These are phyloP conservation scores for Aleadryas rufinucha DNA, from an alignment of 2,113 vertebrate genomes.

Conservation along the genomic window DNA sequence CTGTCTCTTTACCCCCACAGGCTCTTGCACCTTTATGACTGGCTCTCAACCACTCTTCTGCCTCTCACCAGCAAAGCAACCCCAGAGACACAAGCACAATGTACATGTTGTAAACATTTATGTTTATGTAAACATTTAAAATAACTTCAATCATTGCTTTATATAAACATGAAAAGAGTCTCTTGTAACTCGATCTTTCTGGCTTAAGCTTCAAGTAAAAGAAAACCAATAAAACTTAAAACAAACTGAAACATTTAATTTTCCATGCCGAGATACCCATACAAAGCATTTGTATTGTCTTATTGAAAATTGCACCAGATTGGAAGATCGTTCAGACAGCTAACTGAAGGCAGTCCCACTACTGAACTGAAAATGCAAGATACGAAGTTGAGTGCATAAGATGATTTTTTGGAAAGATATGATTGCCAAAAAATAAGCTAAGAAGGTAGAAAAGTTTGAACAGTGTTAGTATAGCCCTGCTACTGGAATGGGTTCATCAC, in stretches of 20 bases:
- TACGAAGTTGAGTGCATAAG: neutral
- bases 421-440: neutral
- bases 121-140: neutral
- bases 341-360: neutral
- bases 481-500: neutral
- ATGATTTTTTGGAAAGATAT: neutral
- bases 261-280: accelerated
- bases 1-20: neutral
- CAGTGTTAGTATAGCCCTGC: neutral
- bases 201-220: neutral
- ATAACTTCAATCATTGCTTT: neutral
- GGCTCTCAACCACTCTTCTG: neutral
- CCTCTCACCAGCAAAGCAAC: neutral
- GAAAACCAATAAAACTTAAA: neutral
- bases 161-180: neutral
- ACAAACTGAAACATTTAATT: neutral
- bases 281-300: neutral
- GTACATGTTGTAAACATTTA: neutral
- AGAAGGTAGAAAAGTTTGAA: neutral
- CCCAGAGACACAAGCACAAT: neutral
- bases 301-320: neutral
- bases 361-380: neutral
- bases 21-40: neutral
- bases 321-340: neutral
- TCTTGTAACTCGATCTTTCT: neutral